Percentiles rank a stretch among this genome's conserved stretches.
Conservation (phyloP, 2,113 vertebrate species). For the Erinaceus europaeus region DNA sequence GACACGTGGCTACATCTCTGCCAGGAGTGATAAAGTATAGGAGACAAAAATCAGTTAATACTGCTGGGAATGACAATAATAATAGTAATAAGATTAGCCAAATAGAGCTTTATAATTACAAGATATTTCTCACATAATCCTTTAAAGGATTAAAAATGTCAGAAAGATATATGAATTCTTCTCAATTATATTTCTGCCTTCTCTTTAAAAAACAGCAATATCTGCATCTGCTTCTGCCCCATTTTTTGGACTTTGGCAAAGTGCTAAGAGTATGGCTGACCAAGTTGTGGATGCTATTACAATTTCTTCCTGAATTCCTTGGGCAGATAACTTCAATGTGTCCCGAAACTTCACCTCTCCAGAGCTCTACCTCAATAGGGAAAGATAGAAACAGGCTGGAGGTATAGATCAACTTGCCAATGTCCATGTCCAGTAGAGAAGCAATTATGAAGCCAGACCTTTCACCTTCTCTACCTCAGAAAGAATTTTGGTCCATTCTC, state of each 20-base stretch:
- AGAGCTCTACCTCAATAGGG: too few species aligned
- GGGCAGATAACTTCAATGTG: too few species aligned
- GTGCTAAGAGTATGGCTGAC: neutral
- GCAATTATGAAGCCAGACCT: too few species aligned
- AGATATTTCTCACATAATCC: slow-evolving; percentile 2
- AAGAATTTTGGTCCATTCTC: too few species aligned
- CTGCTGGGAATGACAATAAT: neutral
- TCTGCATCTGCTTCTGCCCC: neutral
- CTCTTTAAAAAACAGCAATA: neutral
- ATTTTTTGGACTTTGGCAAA: neutral
- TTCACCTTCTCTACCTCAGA: too few species aligned
- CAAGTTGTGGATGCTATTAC: too few species aligned
- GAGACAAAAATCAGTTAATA: slow-evolving; percentile 30
- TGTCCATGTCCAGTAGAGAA: too few species aligned
- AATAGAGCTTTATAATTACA: neutral
- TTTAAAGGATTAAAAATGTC: neutral
- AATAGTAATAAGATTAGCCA: neutral
- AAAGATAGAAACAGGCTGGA: too few species aligned
- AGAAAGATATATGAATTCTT: slow-evolving; percentile 18
- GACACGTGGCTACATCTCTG: slow-evolving; percentile 21
- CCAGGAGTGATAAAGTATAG: neutral
- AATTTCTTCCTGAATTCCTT: too few species aligned
- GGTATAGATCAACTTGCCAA: too few species aligned
- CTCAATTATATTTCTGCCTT: neutral
- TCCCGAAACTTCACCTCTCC: too few species aligned